Percentiles rank a stretch among this genome's conserved stretches.
Evolutionary conservation across 2,797 vertebrate genomes (phyloP).

Genomic region (Scomberomorus guttatus): DNA sequence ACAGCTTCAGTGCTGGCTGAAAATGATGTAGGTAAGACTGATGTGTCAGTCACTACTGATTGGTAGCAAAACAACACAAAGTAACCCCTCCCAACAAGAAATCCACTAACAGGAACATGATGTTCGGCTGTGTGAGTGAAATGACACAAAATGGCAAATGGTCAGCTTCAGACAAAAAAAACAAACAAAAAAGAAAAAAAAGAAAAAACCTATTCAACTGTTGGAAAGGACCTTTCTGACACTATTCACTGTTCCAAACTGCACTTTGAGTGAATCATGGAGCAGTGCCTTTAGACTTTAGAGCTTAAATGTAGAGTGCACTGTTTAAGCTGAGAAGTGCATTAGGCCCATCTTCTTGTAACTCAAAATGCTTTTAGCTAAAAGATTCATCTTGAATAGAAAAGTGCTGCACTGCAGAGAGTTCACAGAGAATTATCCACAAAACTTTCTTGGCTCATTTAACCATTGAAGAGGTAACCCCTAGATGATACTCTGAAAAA

Average conservation of each 20-base stretch:
- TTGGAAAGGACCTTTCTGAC: constrained; percentile 47
- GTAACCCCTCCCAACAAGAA: no score
- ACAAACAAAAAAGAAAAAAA: no score
- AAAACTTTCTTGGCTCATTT: constrained; percentile 69
- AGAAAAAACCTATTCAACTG: neutral
- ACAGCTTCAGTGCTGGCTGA: neutral
- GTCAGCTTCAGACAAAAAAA: constrained; percentile 1
- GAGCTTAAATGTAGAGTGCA: constrained; percentile 66
- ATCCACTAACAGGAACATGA: no score
- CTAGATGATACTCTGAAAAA: constrained; percentile 45
- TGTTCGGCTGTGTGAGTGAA: no score
- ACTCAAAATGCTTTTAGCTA: constrained; percentile 64
- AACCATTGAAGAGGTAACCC: constrained; percentile 50
- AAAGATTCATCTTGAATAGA: constrained; percentile 69
- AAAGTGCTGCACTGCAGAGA: constrained; percentile 55
- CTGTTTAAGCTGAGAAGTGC: constrained; percentile 68
- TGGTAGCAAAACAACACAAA: no score
- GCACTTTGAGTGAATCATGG: constrained; percentile 68
- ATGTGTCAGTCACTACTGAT: no score
- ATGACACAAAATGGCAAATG: neutral
- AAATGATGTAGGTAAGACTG: neutral
- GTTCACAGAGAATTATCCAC: constrained; percentile 58
- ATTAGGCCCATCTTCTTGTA: constrained; percentile 64
- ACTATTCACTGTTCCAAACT: constrained; percentile 50
- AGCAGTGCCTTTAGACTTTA: constrained; percentile 53